Evolutionary conservation across 53 echinoderm and acorn worm species (phyloP), one percentile per base, ranked within the genome.

Genomic region (Henricia sp.): DNA sequence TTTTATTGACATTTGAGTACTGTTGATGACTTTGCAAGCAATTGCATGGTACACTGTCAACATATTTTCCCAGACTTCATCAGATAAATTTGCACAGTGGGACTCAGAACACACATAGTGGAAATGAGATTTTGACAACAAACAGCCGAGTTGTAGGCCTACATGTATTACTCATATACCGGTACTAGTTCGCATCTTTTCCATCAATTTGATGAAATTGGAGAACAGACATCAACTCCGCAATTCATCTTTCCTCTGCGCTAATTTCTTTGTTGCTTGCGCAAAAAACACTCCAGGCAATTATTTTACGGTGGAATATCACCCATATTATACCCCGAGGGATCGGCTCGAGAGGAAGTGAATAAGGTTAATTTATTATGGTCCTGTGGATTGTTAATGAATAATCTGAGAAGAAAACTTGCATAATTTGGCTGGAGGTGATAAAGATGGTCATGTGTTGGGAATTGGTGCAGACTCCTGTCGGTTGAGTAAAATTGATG

Each of bases 241-340:
- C 5, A 55, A 39, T 37, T 23, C 39, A 25, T 24, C 41, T 10
- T 14, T 17, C 8, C 37, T 37, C 71, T 19, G 17, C 24, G 13
- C 70, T 32, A 37, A 52, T 73, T 73, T 37, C 73, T 73, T 73
- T 73, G 73, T 73, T 73, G 76, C 59, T 59, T 9, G 37, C 37
- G 33, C 38, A 11, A 26, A 56, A 3, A 42, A 19, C 40, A 37
- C 76, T 76, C 59, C 16, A 13, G 76, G 76, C 76, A 41, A 46
- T 76, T 56, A 76, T 76, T 57, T 58, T 40, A 59, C 41, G 37
- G 76, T 56, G 57, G 58, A 76, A 76, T 59, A 76, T 76, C 76
- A 38, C 39, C 59, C 59, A 40, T 43, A 39, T 28, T 59, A 28
- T n/a, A n/a, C 3, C 27, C 73, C 20, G 3, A 6, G 56, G 74